phyloP scores from a whole-genome alignment of 2,797 vertebrate species.

The Macrochelys suwanniensis region DNA sequence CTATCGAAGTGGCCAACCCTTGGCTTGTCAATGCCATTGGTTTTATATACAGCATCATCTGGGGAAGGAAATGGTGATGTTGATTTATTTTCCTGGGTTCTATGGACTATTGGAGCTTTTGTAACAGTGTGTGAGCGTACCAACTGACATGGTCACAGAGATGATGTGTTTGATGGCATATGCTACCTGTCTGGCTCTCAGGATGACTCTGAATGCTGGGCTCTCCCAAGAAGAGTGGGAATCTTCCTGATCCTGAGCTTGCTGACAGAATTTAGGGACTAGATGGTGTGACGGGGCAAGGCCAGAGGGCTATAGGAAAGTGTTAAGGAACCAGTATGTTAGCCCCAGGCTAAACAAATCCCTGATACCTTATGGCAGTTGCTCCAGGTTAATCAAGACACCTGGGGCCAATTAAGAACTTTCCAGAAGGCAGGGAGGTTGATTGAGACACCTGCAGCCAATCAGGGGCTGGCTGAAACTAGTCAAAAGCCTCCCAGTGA shows the following conservation, averaged over 20 bases:
- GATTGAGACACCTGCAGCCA: too few species aligned
- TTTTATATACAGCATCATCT: accelerated
- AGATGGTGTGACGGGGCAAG: not conserved
- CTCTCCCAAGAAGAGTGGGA: not conserved
- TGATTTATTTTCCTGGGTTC: not conserved
- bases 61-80: not conserved
- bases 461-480: too few species aligned
- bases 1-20: not conserved
- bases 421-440: too few species aligned
- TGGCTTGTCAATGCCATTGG: accelerated
- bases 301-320: too few species aligned
- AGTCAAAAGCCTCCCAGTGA: too few species aligned
- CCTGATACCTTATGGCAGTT: too few species aligned
- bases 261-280: not conserved
- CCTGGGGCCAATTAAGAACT: too few species aligned
- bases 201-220: not conserved
- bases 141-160: accelerated
- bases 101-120: not conserved
- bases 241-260: not conserved
- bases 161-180: accelerated
- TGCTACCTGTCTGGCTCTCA: not conserved
- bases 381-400: too few species aligned
- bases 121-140: accelerated
- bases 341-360: too few species aligned
- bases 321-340: too few species aligned